phyloP scores from a whole-genome alignment of 2,888 invertebrate genomes.

The Cantharis nigra region DNA sequence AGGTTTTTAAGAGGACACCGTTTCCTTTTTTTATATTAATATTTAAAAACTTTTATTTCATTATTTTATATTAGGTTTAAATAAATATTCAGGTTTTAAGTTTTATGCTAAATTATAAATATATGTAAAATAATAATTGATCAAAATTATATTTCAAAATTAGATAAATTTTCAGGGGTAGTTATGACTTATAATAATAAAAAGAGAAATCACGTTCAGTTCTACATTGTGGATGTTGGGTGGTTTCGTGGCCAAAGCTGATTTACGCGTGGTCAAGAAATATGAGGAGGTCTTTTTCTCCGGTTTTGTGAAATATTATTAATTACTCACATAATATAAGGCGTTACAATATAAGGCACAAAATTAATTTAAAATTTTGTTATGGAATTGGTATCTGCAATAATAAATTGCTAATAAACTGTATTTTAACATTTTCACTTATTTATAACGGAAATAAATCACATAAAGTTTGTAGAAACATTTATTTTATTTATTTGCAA shows the following conservation, averaged over 20 bases:
- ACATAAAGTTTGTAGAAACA: not conserved
- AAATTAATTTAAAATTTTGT: not conserved
- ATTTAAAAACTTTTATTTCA: not conserved
- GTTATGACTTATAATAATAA: conserved; percentile 14
- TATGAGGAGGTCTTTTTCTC: conserved; percentile 2
- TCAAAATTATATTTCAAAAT: not conserved
- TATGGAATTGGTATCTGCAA: not conserved
- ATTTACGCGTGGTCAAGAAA: conserved; percentile 27
- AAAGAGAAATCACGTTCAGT: conserved; percentile 24
- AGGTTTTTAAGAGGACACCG: not conserved
- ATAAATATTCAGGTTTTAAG: not conserved
- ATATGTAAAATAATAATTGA: not conserved
- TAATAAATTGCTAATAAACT: not conserved
- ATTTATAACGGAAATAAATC: not conserved
- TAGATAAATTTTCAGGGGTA: conserved; percentile 14
- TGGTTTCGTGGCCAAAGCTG: conserved; percentile 24
- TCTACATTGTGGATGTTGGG: conserved; percentile 19
- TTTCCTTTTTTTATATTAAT: not conserved
- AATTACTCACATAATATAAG: conserved; percentile 12
- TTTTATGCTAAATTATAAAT: too few species aligned
- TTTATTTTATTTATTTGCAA: not conserved
- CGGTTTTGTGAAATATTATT: conserved; percentile 24
- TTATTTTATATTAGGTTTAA: not conserved
- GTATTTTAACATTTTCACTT: not conserved
- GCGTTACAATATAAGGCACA: not conserved